Base-by-base conservation (phyloP, 2,888 invertebrate species). In the Drosophila macrothrix region DNA sequence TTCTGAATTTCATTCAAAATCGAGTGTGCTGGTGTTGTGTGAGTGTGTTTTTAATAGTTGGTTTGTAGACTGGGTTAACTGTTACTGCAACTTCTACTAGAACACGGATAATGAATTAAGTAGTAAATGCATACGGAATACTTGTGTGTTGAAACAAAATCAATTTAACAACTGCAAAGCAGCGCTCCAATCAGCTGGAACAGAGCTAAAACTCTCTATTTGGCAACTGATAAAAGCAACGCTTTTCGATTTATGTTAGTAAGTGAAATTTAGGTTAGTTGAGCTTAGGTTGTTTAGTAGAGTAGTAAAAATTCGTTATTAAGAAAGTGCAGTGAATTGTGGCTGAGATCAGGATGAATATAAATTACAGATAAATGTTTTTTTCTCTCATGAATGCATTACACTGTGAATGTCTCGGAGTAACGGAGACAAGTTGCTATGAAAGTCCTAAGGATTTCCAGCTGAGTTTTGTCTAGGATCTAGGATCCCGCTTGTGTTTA, bases 41-140 rank as follows among this genome's bases (percentile, higher is more conserved):
- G 16, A 31, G 61, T 58, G 62, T 56, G 59, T 68, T 46, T 68
- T 19, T 7, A 19, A 33, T 50, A 58, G 39, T 68, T 19, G 28
- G 22, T 33, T 39, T 49, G 35, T 35, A 35, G 29, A 63, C 64
- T 65, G 50, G 62, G 29, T 82, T 82, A 68, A 73, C 73, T 76
- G 29, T 71, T 75, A 86, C 85, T 90, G 84, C 84, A 90, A 85
- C 64, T 86, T 90, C 85, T 85, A 85, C 90, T 76, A 65, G 66
- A 85, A 85, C 87, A 90, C 66, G 78, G 69, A 78, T 69, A 71
- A 43, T 49, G 41, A 58, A 56, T 65, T 65, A 67, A 68, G 72
- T 83, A 78, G 84, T 63, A 70, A 67, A 90, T 80, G 76, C 83
- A 86, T 61, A 80, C 55, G 73, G 46, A 56, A 55, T 39, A 55